phyloP scores from a whole-genome alignment of 2,797 vertebrate genomes.

The Masticophis lateralis region DNA sequence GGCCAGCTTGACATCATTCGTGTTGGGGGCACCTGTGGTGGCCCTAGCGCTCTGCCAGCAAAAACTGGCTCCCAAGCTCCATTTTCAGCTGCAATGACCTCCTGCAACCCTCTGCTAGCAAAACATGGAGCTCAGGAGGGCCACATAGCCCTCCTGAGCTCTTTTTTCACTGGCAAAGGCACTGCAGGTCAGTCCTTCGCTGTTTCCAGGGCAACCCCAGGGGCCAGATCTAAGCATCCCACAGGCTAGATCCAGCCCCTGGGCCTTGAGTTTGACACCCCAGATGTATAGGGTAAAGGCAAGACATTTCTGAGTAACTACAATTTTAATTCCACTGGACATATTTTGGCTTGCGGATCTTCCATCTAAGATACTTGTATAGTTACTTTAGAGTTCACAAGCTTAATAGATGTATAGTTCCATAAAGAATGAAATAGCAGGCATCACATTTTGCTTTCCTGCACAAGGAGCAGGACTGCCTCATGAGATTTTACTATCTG shows the following conservation, averaged over 20 bases:
- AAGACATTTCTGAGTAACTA: background rate
- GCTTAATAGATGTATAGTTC: background rate
- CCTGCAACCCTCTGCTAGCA: too few species aligned
- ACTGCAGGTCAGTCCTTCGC: accelerated
- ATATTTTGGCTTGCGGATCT: background rate
- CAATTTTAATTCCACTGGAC: background rate
- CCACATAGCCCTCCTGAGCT: too few species aligned
- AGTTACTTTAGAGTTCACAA: background rate
- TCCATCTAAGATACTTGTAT: background rate
- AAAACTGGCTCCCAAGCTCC: too few species aligned
- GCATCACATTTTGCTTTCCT: background rate
- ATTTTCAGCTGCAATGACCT: too few species aligned
- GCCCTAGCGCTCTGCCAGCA: too few species aligned
- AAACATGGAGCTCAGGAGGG: too few species aligned
- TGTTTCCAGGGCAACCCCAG: too few species aligned
- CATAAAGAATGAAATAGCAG: background rate
- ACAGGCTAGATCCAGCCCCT: accelerated
- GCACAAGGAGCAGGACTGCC: background rate
- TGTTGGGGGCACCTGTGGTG: too few species aligned
- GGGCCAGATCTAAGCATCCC: too few species aligned
- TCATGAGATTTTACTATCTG: background rate
- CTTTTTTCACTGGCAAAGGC: too few species aligned
- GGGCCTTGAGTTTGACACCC: too few species aligned
- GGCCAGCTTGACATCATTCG: too few species aligned
- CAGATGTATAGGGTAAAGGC: background rate